Percentiles rank a stretch among this genome's conserved stretches.
Evolutionary conservation across 2,113 vertebrate genomes (phyloP).

Genomic region (Burhinus oedicnemus): DNA sequence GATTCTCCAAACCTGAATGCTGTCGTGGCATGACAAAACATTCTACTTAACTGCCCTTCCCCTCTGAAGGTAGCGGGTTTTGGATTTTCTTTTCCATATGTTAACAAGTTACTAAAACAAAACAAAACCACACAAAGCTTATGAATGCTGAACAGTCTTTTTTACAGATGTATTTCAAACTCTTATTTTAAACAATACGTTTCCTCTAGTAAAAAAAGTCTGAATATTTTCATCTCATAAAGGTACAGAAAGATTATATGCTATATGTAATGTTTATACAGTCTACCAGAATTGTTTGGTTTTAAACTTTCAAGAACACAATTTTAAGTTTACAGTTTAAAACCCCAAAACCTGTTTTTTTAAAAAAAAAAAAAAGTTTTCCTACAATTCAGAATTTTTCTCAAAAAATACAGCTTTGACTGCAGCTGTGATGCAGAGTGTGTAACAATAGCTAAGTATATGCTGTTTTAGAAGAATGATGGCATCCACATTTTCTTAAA

Average conservation of each 20-base stretch:
- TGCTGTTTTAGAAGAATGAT: neutral
- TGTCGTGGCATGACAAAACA: neutral
- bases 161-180: neutral
- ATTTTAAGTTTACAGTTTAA: neutral
- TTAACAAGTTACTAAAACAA: neutral
- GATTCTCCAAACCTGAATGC: neutral
- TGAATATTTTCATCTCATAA: neutral
- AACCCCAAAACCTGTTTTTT: accelerated
- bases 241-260: neutral
- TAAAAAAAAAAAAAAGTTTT: neutral
- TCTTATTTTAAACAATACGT: neutral
- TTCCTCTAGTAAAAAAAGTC: neutral
- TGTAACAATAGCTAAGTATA: neutral
- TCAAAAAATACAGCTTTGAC: neutral
- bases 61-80: neutral
- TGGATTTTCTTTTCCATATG: neutral
- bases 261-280: neutral
- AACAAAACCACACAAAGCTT: neutral
- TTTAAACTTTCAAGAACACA: neutral
- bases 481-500: neutral
- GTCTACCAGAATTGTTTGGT: neutral
- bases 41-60: neutral
- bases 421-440: neutral
- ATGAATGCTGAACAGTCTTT: neutral
- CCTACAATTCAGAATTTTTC: neutral